phyloP scores from a whole-genome alignment of 2,888 invertebrate species.

The Phaonia tiefii region DNA sequence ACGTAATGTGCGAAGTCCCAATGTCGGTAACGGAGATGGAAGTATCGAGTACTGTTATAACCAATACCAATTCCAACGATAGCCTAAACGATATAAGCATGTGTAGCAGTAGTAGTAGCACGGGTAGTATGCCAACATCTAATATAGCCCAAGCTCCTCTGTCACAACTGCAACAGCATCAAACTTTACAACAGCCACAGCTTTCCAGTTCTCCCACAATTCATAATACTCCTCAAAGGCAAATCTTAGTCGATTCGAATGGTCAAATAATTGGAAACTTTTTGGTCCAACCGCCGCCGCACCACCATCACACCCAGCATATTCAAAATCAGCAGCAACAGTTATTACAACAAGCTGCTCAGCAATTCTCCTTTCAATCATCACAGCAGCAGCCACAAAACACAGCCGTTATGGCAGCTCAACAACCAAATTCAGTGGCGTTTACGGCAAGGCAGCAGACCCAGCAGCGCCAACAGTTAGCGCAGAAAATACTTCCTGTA shows the following conservation, averaged over 20 bases:
- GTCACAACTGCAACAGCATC: constrained; percentile 65
- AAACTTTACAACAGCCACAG: constrained; percentile 66
- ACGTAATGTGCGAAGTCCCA: constrained; percentile 84
- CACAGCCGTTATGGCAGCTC: constrained; percentile 67
- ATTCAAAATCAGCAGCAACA: constrained; percentile 61
- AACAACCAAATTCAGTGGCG: constrained; percentile 57
- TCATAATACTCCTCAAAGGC: constrained; percentile 71
- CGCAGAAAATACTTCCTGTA: constrained; percentile 73
- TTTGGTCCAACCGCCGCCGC: constrained; percentile 72
- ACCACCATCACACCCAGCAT: constrained; percentile 66
- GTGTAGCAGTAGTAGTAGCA: constrained; percentile 73
- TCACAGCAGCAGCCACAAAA: constrained; percentile 45
- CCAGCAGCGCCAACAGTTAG: constrained; percentile 67
- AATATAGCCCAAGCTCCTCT: constrained; percentile 57
- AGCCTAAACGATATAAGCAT: constrained; percentile 77
- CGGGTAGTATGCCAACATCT: constrained; percentile 52
- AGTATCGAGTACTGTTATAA: constrained; percentile 82
- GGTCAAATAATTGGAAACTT: constrained; percentile 79
- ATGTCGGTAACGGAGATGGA: constrained; percentile 84
- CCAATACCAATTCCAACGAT: constrained; percentile 79
- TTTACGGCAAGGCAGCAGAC: constrained; percentile 63
- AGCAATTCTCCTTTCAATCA: constrained; percentile 51
- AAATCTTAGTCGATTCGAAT: constrained; percentile 78
- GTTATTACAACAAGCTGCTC: constrained; percentile 60
- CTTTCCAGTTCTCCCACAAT: constrained; percentile 60